Conservation (phyloP, 2,888 invertebrate species). For the Yponomeuta evonymella region DNA sequence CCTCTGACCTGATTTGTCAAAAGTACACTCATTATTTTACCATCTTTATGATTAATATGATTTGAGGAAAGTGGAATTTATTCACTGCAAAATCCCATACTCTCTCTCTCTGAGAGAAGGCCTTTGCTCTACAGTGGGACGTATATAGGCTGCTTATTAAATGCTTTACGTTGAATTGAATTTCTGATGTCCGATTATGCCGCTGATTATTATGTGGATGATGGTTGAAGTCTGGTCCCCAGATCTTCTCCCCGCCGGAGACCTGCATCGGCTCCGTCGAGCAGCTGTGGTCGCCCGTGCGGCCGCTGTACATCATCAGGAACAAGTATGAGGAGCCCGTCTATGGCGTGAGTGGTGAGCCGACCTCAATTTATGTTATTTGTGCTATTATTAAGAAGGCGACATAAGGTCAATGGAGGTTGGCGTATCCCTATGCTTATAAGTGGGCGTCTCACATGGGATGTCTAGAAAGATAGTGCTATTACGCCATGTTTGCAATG, state of each 20-base stretch:
- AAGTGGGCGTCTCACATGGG: not conserved
- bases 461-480: not conserved
- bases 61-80: too few species aligned
- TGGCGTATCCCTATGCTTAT: too few species aligned
- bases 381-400: too few species aligned
- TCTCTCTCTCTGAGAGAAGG: too few species aligned
- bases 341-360: slow-evolving; percentile 82
- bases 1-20: too few species aligned
- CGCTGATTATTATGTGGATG: not conserved
- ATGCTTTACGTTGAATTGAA: not conserved
- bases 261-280: slow-evolving; percentile 80
- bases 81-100: too few species aligned
- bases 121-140: too few species aligned
- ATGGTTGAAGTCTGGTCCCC: slow-evolving; percentile 31
- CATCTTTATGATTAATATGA: too few species aligned
- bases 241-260: slow-evolving; percentile 77
- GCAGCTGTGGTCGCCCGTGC: slow-evolving; percentile 83
- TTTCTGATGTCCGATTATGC: not conserved
- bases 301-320: slow-evolving; percentile 82
- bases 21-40: too few species aligned
- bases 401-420: too few species aligned
- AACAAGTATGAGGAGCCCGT: slow-evolving; percentile 82
- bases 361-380: not conserved
- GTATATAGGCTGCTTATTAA: not conserved
- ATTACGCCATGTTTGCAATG: not conserved